Percentiles rank a stretch among this genome's conserved stretches.
Conservation (phyloP, 2,888 invertebrate genomes). For the Hemicrepidius hirtus region DNA sequence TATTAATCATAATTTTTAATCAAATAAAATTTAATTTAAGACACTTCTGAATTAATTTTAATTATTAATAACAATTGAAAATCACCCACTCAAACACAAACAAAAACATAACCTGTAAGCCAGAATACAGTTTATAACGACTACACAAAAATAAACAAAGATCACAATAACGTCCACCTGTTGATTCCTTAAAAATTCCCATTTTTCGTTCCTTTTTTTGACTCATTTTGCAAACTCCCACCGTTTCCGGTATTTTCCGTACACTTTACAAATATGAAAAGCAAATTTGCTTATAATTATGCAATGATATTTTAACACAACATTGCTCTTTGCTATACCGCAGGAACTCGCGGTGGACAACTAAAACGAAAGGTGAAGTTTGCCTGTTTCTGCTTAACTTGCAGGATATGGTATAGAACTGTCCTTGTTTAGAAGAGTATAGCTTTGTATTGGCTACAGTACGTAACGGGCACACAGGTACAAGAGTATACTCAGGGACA, state of each 20-base stretch:
- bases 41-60: too few species aligned
- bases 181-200: slow-evolving; percentile 4
- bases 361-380: slow-evolving; percentile 41
- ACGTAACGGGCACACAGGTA: slow-evolving; percentile 59
- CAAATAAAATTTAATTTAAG: too few species aligned
- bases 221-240: neutral
- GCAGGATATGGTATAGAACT: slow-evolving; percentile 23
- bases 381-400: slow-evolving; percentile 37
- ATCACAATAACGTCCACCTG: slow-evolving; percentile 29
- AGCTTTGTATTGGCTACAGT: slow-evolving; percentile 52
- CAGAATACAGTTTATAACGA: slow-evolving; percentile 9
- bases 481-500: slow-evolving; percentile 56
- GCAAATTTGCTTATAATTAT: slow-evolving; percentile 42
- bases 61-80: too few species aligned
- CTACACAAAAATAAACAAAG: slow-evolving; percentile 43
- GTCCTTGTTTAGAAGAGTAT: slow-evolving; percentile 40
- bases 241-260: neutral
- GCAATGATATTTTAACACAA: slow-evolving; percentile 34
- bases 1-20: too few species aligned
- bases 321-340: slow-evolving; percentile 29
- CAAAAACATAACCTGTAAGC: slow-evolving; percentile 28
- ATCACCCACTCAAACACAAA: neutral
- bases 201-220: neutral
- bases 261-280: slow-evolving; percentile 29
- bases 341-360: slow-evolving; percentile 34